Base-by-base conservation (phyloP, 1,140 invertebrate species). In the Zeugodacus cucurbitae region DNA sequence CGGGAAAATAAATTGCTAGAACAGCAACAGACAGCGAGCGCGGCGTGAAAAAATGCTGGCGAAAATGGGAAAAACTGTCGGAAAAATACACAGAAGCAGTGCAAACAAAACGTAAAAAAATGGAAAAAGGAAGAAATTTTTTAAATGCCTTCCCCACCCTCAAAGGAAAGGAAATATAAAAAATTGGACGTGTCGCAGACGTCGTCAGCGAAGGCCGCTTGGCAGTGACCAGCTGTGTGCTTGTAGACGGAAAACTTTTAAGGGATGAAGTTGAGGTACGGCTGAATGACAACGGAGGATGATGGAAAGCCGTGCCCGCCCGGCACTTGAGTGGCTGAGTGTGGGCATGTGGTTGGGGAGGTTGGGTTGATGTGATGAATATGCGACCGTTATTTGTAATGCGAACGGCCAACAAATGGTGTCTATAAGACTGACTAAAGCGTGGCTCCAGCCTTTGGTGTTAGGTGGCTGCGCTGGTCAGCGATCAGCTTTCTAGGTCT, bases 1-100 rank as follows among this genome's bases (percentile, higher is more conserved):
- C 48, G 58, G 88, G 89, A 62, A 67, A 89, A 58, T 74, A 74
- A 37, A 74, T 74, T 7, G n/a, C n/a, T 29, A 54, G 26, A 26
- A 82, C 26, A 82, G 29, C 74, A 17, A 8, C n/a, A 82, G n/a
- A 11, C 41, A 44, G 32, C 70, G 10, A 37, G 67, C 34, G 74
- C 41, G 37, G n/a, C 41, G 11, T 48, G 88, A 64, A 88, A 88
- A 74, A 82, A 87, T 59, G 44, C 29, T 37, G 57, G 87, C 44
- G 89, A 90, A 70, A 90, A 90, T 90, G 90, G 89, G 90, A 89
- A 90, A 90, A 89, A 89, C 89, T 89, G 87, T 44, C 37, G 59
- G 70, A 87, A 90, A 54, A 82, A 48, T 26, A 41, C 41, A 82
- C 14, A 82, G 44, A 82, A 82, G 74, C 7, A 82, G 74, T 11